Evolutionary conservation across 2,888 invertebrate species (phyloP).

Genomic region (Bedellia somnulentella): DNA sequence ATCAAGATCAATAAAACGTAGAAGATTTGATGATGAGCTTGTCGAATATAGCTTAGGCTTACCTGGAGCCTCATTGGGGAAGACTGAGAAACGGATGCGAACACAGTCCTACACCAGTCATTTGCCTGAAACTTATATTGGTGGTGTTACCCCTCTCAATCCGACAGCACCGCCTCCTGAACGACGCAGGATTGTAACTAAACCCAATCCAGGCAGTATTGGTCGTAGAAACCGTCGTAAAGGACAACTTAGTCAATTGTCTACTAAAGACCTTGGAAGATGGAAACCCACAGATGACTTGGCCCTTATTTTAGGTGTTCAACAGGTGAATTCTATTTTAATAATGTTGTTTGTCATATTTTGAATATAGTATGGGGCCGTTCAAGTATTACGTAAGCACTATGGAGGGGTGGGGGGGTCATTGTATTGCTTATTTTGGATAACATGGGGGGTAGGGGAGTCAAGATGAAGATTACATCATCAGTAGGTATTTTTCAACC

Average conservation of each 20-base stretch:
- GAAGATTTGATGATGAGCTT: slow-evolving; percentile 95
- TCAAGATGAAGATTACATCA: too few relatives aligned
- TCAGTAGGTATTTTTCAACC: too few relatives aligned
- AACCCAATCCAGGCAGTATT: slow-evolving; percentile 33
- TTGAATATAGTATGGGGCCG: too few relatives aligned
- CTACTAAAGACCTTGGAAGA: slow-evolving; percentile 83
- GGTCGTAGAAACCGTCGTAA: slow-evolving; percentile 61
- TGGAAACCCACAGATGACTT: slow-evolving; percentile 99
- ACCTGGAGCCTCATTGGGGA: slow-evolving; percentile 56
- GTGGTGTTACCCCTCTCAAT: slow-evolving; percentile 16
- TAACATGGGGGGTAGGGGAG: too few relatives aligned
- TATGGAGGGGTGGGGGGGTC: too few relatives aligned
- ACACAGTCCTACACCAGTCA: slow-evolving; percentile 56
- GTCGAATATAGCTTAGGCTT: slow-evolving; percentile 86
- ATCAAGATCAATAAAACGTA: slow-evolving; percentile 90
- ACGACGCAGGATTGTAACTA: slow-evolving; percentile 34
- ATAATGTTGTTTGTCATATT: too few relatives aligned
- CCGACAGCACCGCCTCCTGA: slow-evolving; percentile 18
- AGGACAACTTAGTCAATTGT: slow-evolving; percentile 68
- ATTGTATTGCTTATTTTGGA: too few relatives aligned
- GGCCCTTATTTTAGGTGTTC: slow-evolving; percentile 88
- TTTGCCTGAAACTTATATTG: slow-evolving; percentile 40
- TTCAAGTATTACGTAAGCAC: too few relatives aligned
- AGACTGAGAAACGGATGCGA: slow-evolving; percentile 45
- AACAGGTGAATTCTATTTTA: slow-evolving; percentile 65